phyloP scores from a whole-genome alignment of 2,113 vertebrate genomes.

The Myrmecophaga tridactyla region DNA sequence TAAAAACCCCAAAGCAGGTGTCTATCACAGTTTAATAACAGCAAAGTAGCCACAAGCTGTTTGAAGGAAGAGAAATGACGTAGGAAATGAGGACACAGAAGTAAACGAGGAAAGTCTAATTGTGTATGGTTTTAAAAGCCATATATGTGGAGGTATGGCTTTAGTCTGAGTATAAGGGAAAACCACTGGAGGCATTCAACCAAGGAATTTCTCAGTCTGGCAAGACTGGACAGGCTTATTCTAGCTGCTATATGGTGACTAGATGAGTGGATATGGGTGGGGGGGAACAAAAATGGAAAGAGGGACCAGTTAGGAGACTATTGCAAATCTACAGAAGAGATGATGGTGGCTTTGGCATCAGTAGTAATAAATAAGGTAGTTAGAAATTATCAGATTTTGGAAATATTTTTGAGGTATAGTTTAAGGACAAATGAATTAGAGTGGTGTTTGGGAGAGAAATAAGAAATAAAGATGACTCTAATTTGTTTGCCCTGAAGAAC shows the following conservation, averaged over 20 bases:
- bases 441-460: background rate
- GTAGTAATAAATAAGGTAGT: no score
- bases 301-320: background rate
- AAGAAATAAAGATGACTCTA: background rate
- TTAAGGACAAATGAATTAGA: background rate
- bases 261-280: background rate
- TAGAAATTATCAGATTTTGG: background rate
- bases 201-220: background rate
- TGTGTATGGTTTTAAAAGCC: background rate
- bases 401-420: background rate
- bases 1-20: background rate
- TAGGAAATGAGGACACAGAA: background rate
- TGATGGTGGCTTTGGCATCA: background rate
- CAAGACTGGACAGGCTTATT: background rate
- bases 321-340: background rate
- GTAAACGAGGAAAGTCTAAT: no score
- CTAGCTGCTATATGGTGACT: background rate
- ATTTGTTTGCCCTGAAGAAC: background rate
- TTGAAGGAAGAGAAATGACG: background rate
- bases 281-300: background rate
- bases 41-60: background rate
- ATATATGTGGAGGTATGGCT: background rate
- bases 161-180: background rate
- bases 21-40: no score
- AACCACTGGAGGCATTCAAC: background rate